These are phyloP conservation scores for Tonatia bakeri DNA, from an alignment of 2,113 vertebrate species.

Conservation along the genomic window DNA sequence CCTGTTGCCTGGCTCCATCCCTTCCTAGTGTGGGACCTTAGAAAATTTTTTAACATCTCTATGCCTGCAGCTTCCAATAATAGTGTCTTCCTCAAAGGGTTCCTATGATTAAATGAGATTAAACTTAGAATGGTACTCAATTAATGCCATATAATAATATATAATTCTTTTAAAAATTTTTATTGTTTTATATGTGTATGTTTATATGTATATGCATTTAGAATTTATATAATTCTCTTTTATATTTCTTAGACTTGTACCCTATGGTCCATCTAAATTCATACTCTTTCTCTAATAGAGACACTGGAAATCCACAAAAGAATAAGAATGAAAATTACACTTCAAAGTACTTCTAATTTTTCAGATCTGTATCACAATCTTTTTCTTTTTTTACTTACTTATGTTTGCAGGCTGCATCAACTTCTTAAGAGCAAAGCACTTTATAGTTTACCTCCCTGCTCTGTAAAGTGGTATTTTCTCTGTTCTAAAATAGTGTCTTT, in stretches of 20 bases:
- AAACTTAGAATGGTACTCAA: background rate
- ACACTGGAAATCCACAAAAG: background rate
- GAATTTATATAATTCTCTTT: background rate
- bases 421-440: background rate
- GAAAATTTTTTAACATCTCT: background rate
- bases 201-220: background rate
- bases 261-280: background rate
- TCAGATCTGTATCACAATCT: background rate
- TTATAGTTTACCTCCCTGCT: slow-evolving; percentile 10
- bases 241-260: background rate
- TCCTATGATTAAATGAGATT: background rate
- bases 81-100: background rate
- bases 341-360: background rate
- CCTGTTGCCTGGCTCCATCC: background rate
- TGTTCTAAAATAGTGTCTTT: slow-evolving; percentile 31
- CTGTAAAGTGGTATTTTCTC: slow-evolving; percentile 30
- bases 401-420: background rate
- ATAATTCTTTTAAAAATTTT: background rate
- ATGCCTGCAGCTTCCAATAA: background rate
- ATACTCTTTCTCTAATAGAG: background rate
- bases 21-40: background rate
- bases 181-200: background rate
- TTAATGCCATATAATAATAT: background rate
- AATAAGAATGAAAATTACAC: background rate
- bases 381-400: background rate